A percentile compares a stretch with the other conserved stretches of the same genome.
phyloP scores from a whole-genome alignment of 1,140 invertebrate species.

The Drosophila pectinifera region DNA sequence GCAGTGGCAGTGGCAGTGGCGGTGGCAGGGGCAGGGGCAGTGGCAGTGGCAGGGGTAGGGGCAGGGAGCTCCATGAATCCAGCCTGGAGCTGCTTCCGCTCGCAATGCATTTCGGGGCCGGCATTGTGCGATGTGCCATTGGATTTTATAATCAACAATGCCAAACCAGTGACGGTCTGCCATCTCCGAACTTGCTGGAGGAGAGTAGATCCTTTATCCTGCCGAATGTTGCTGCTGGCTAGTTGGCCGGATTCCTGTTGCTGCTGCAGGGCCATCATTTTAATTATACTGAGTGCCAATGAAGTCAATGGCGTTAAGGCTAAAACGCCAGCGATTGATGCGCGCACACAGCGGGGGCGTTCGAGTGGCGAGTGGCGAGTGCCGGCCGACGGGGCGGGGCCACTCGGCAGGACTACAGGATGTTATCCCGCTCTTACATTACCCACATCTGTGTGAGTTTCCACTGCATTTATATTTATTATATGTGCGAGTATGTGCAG shows the following conservation, averaged over 20 bases:
- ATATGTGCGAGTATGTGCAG: slow-evolving; percentile 36
- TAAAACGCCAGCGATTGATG: slow-evolving; percentile 74
- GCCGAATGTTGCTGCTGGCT: slow-evolving; percentile 36
- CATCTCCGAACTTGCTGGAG: slow-evolving; percentile 4
- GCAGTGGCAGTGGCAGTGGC: neutral
- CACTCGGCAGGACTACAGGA: slow-evolving; percentile 26
- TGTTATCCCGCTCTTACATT: slow-evolving; percentile 69
- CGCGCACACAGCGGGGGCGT: slow-evolving; percentile 30
- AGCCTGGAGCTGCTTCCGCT: slow-evolving; percentile 55
- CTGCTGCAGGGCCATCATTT: slow-evolving; percentile 73
- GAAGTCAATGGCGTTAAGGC: slow-evolving; percentile 81
- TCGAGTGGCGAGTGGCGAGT: slow-evolving; percentile 8
- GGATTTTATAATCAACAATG: slow-evolving; percentile 82
- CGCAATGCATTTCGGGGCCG: slow-evolving; percentile 59
- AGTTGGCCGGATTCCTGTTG: slow-evolving; percentile 43
- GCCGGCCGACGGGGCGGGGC: slow-evolving; percentile 3
- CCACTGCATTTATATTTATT: slow-evolving; percentile 82
- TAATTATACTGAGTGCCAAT: slow-evolving; percentile 84
- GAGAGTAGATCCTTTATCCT: slow-evolving; percentile 53
- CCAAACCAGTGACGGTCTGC: slow-evolving; percentile 60
- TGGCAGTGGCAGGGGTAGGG: neutral
- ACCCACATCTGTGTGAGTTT: slow-evolving; percentile 74
- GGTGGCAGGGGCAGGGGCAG: neutral
- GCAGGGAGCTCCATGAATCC: slow-evolving; percentile 11
- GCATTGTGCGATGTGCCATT: slow-evolving; percentile 73